Conservation (phyloP, 2,888 invertebrate genomes). For the Eremobia ochroleuca region DNA sequence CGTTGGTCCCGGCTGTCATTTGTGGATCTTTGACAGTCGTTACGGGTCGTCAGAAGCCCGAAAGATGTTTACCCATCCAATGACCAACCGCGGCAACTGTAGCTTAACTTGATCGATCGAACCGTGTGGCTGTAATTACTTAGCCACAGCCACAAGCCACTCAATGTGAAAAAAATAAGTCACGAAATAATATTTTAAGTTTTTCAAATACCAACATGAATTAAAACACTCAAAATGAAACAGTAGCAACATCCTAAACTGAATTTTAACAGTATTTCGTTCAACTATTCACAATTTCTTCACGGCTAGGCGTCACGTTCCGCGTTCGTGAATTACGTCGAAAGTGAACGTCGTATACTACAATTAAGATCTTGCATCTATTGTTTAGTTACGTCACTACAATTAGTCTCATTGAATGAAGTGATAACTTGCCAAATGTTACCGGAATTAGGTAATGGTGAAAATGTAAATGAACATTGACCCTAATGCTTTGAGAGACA, state of each 20-base stretch:
- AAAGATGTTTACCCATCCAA: too few relatives aligned
- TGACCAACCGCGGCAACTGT: too few relatives aligned
- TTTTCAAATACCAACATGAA: background rate
- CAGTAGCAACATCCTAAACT: slow-evolving; percentile 23
- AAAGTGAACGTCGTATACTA: slow-evolving; percentile 68
- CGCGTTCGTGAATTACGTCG: slow-evolving; percentile 66
- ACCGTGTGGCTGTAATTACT: too few relatives aligned
- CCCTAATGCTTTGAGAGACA: too few relatives aligned
- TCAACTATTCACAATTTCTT: slow-evolving; percentile 64
- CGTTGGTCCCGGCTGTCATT: too few relatives aligned
- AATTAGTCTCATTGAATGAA: slow-evolving; percentile 51
- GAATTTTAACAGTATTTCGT: slow-evolving; percentile 39
- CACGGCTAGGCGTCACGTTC: slow-evolving; percentile 61
- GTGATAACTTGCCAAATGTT: slow-evolving; percentile 55
- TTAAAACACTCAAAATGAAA: background rate
- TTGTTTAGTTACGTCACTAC: slow-evolving; percentile 64
- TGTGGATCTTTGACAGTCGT: too few relatives aligned
- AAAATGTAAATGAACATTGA: background rate
- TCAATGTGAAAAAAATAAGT: background rate
- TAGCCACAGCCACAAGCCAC: too few relatives aligned
- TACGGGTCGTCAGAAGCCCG: too few relatives aligned
- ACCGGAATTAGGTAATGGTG: slow-evolving; percentile 23
- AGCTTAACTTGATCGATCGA: too few relatives aligned
- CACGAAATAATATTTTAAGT: background rate
- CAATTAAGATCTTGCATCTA: slow-evolving; percentile 65